These are phyloP conservation scores for Cephus sareptanus DNA, from an alignment of 2,888 invertebrate species.

Conservation along the genomic window DNA sequence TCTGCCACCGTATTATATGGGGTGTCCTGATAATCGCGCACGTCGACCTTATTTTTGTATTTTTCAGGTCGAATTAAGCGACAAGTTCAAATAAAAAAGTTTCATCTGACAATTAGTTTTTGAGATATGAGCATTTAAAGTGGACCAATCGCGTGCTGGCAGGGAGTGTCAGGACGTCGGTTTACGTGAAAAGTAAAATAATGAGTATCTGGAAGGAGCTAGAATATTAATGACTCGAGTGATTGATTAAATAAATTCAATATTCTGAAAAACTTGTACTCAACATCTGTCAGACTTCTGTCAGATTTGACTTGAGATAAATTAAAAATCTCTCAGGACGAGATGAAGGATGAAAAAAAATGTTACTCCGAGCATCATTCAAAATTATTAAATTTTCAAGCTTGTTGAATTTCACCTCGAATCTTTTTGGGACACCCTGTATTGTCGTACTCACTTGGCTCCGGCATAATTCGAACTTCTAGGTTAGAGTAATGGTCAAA, in stretches of 20 bases:
- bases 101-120: neutral
- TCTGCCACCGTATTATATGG: neutral
- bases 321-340: neutral
- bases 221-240: neutral
- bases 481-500: no score
- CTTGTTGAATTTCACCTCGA: no score
- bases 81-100: neutral
- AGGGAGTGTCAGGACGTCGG: neutral
- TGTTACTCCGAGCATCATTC: neutral
- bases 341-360: neutral
- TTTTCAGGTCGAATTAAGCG: no score
- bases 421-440: neutral
- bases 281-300: neutral
- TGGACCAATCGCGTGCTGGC: neutral
- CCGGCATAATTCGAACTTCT: neutral
- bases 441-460: neutral
- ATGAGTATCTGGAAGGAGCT: neutral
- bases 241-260: neutral
- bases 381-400: neutral
- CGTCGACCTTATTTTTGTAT: neutral
- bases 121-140: neutral
- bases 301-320: neutral
- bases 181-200: neutral
- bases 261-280: neutral
- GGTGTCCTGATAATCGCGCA: neutral